phyloP scores from a whole-genome alignment of 2,888 invertebrate species.

The Nasonia oneida region DNA sequence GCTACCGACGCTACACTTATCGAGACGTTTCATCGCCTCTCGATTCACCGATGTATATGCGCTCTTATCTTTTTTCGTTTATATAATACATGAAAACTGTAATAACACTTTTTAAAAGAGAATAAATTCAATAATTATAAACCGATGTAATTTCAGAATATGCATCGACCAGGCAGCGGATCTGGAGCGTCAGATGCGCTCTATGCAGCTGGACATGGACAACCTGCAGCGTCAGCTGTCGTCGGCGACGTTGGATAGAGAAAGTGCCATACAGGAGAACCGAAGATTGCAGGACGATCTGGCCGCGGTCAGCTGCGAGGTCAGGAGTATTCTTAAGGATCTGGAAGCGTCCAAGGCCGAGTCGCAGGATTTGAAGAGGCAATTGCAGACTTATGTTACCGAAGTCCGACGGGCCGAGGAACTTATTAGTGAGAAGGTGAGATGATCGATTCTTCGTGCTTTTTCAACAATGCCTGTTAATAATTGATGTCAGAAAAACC shows the following conservation, averaged over 20 bases:
- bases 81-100: no score
- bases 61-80: background rate
- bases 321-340: slow-evolving; percentile 84
- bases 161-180: slow-evolving; percentile 74
- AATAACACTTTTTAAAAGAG: no score
- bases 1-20: background rate
- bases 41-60: background rate
- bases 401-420: slow-evolving; percentile 91
- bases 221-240: slow-evolving; percentile 83
- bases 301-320: slow-evolving; percentile 83
- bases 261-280: slow-evolving; percentile 84
- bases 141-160: slow-evolving; percentile 66
- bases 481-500: no score
- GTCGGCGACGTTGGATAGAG: slow-evolving; percentile 81
- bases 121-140: background rate
- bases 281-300: slow-evolving; percentile 88
- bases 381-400: slow-evolving; percentile 90
- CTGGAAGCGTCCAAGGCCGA: slow-evolving; percentile 86
- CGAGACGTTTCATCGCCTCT: slow-evolving; percentile 6
- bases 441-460: background rate
- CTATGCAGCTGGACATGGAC: slow-evolving; percentile 80
- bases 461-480: background rate
- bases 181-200: slow-evolving; percentile 72
- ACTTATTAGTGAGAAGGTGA: slow-evolving; percentile 85
- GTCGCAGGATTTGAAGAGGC: slow-evolving; percentile 87